Base-by-base conservation (phyloP, 2,888 invertebrate genomes). In the Tribolium freemani region DNA sequence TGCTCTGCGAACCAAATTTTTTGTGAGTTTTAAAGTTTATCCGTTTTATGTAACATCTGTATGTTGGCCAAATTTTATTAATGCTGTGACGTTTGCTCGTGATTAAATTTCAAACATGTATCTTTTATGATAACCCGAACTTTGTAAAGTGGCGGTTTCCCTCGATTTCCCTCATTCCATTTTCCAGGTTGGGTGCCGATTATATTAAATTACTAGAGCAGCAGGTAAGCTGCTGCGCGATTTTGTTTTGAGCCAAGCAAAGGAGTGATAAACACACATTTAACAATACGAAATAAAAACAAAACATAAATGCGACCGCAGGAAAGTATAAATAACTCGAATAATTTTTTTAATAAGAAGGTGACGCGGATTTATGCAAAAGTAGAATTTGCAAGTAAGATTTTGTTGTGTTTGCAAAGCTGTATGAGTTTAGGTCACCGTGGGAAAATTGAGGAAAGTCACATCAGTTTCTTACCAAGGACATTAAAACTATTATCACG, bases 381-480 rank as follows among this genome's bases (percentile, higher is more conserved):
- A 48, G 9, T 10, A 4, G 3, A 3, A 51, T 51, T 51, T 13
- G 51, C 51, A 51, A 51, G 51, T 51, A 51, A 51, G 8, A 51
- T 51, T 51, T 51, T 51, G 51, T 51, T 51, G 38, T 38, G 38
- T 38, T 38, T 38, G 38, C 38, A 9, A 5, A 38, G 38, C 8
- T n/a, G 38, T 38, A 2, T 38, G n/a, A 38, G 38, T 38, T 38
- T 38, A 38, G 38, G 38, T 38, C 38, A 38, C 38, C 9, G 38
- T 6, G 44, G 11, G 11, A 31, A 56, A 56, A 31, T 30, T 13
- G 10, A 20, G 44, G 31, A 30, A 44, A 48, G 38, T 38, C 45
- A 60, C 21, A 48, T 5, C 26, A 10, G 16, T 5, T 45, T 45
- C 68, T 68, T 58, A 68, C 68, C 68, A 68, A 58, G 56, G 57